Conservation (phyloP, 1,140 invertebrate species). For the Atta cephalotes region DNA sequence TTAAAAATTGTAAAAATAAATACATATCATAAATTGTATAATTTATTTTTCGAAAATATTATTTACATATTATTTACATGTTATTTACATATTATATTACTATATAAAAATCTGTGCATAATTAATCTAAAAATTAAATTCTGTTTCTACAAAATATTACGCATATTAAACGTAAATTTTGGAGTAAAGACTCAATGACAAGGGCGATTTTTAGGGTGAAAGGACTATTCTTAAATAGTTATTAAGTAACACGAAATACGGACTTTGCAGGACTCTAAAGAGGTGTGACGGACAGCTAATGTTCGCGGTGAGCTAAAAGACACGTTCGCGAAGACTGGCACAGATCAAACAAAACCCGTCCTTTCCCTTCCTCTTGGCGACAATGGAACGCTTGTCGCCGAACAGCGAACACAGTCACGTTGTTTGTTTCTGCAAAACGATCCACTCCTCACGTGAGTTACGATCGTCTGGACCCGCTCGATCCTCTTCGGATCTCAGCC, state of each 20-base stretch:
- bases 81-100: neutral
- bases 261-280: slow-evolving; percentile 52
- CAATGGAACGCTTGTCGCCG: slow-evolving; percentile 58
- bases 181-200: slow-evolving; percentile 20
- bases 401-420: slow-evolving; percentile 62
- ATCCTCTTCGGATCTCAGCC: slow-evolving; percentile 52
- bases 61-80: neutral
- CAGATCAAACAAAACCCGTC: slow-evolving; percentile 72
- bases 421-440: slow-evolving; percentile 78
- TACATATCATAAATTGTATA: neutral
- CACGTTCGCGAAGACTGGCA: slow-evolving; percentile 66
- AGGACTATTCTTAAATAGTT: slow-evolving; percentile 61
- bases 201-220: slow-evolving; percentile 11
- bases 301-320: slow-evolving; percentile 65
- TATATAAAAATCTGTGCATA: neutral
- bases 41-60: slow-evolving; percentile 4
- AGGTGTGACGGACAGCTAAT: slow-evolving; percentile 71
- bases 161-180: slow-evolving; percentile 3
- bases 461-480: slow-evolving; percentile 73
- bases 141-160: neutral
- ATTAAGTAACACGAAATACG: slow-evolving; percentile 74
- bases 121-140: slow-evolving; percentile 11
- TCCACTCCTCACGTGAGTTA: slow-evolving; percentile 76
- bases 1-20: neutral
- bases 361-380: slow-evolving; percentile 31